Evolutionary conservation across 2,797 vertebrate species (phyloP).

Genomic region (Nyctibius grandis): DNA sequence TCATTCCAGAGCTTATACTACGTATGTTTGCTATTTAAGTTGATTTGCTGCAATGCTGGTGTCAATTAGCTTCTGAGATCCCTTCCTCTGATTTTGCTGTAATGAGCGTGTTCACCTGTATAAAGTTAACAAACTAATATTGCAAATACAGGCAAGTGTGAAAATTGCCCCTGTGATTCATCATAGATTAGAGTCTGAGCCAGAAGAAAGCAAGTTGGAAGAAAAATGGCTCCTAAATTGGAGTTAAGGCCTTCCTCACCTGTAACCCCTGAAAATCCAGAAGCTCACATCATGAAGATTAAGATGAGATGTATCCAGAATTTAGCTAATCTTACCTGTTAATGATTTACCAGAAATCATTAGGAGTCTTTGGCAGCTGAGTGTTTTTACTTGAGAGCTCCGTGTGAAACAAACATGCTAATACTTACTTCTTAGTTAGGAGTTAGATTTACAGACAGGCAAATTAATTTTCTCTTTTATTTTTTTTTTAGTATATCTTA

Average conservation of each 20-base stretch:
- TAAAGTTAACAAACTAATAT: not conserved
- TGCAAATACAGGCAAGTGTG: not conserved
- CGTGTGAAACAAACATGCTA: not conserved
- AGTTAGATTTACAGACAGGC: constrained; percentile 13
- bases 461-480: not conserved
- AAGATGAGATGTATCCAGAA: not conserved
- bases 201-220: not conserved
- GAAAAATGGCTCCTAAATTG: not conserved
- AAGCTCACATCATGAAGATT: not conserved
- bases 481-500: not conserved
- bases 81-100: not conserved
- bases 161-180: not conserved
- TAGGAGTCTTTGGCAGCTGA: not conserved
- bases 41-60: not conserved
- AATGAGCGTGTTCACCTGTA: not conserved
- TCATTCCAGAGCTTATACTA: constrained; percentile 2
- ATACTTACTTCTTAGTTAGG: not conserved
- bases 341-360: not conserved
- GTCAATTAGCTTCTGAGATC: constrained; percentile 18
- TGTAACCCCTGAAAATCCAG: not conserved
- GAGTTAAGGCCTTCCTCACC: not conserved
- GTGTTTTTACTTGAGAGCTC: constrained; percentile 28
- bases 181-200: not conserved
- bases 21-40: not conserved
- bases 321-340: not conserved